Conservation (phyloP, 2,113 vertebrate species). For the Aythya baeri region DNA sequence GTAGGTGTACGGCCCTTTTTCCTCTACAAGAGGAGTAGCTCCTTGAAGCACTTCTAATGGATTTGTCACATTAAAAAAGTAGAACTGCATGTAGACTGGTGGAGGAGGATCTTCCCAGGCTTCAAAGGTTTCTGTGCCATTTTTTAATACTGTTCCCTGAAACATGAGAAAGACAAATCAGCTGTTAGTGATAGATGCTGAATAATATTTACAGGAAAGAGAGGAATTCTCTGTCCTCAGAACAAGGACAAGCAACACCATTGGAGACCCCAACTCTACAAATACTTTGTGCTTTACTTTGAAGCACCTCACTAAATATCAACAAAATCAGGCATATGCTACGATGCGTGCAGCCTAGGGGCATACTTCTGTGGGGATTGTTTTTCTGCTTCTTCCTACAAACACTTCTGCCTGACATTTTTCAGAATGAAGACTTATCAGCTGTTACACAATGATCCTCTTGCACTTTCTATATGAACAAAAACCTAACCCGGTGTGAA, state of each 20-base stretch:
- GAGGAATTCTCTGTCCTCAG: not conserved
- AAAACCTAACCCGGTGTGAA: not conserved
- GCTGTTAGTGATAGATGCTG: not conserved
- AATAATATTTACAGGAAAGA: not conserved
- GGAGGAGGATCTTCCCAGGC: constrained; percentile 90
- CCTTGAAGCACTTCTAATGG: constrained; percentile 83
- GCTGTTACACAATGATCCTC: not conserved
- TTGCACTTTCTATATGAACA: not conserved
- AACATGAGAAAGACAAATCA: constrained; percentile 23
- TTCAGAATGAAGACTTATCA: not conserved
- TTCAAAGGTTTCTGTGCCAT: constrained; percentile 87
- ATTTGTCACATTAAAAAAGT: constrained; percentile 94
- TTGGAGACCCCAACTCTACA: not conserved
- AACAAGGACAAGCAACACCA: not conserved
- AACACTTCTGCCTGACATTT: not conserved
- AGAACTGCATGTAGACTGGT: constrained; percentile 92
- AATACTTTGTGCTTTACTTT: not conserved
- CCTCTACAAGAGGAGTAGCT: constrained; percentile 78
- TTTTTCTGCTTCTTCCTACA: not conserved
- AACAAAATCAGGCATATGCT: not conserved
- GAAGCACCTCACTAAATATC: not conserved
- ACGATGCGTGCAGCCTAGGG: not conserved
- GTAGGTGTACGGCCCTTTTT: constrained; percentile 94
- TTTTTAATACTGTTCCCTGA: constrained; percentile 88
- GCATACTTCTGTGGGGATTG: not conserved